Base-by-base conservation (phyloP, 1,140 invertebrate genomes). In the Bombus polaris region DNA sequence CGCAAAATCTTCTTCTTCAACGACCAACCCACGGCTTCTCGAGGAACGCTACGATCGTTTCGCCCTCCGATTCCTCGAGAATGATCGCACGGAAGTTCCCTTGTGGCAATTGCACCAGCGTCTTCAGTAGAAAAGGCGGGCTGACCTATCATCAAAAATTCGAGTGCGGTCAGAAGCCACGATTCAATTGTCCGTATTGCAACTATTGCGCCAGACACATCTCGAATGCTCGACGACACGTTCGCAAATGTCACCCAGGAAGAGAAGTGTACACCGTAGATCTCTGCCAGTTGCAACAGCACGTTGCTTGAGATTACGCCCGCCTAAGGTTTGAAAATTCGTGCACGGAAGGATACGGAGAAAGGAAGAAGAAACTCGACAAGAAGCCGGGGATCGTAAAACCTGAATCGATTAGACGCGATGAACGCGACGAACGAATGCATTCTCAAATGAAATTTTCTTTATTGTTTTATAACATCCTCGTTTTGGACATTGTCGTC, bases 231-330 rank as follows among this genome's bases (percentile, higher is more conserved):
- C 88, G 90, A 0, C 82, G 79, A 28, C 92, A 92, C 62, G 87
- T 92, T 13, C 77, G 87, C 3, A 89, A 97, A 35, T 97, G 97
- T 96, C 97, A 97, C 93, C 96, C 97, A 89, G 97, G 96, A 71
- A 72, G 44, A 88, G 94, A 96, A 42, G 96, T 96, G 81, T 95
- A 95, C 88, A 87, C 73, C 28, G n/a, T 92, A 37, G 91, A 92
- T 28, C 59, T 90, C 2, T 71, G 70, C 37, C 57, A 86, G 37
- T 47, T 87, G 39, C 70, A 85, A 44, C 79, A 70, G 37, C 57
- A 42, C 12, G 22, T 76, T 12, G 77, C 70, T 37, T 85, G 81
- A 89, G 68, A 68, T n/a, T 57, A 28, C 68, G 18, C 22, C 32
- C 18, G 10, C 0, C 37, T 70, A 37, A 77, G 37, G 37, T 62